Conservation (phyloP, 2,113 vertebrate species). For the Rhinoderma darwinii region DNA sequence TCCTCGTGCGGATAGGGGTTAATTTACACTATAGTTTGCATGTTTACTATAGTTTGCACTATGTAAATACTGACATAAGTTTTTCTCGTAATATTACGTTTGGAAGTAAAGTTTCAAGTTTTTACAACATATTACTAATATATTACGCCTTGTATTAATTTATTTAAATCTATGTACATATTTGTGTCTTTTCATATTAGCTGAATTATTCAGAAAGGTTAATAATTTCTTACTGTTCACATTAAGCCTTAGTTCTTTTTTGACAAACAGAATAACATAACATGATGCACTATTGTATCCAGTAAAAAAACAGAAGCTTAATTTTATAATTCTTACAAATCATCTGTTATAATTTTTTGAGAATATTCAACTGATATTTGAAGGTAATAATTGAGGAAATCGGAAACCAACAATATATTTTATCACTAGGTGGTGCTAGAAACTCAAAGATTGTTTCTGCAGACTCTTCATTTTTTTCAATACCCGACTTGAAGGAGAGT, state of each 20-base stretch:
- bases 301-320: neutral
- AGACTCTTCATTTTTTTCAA: slow-evolving; percentile 68
- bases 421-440: slow-evolving; percentile 74
- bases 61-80: too few relatives aligned
- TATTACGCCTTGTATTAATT: too few relatives aligned
- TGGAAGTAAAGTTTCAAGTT: too few relatives aligned
- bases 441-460: slow-evolving; percentile 72
- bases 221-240: neutral
- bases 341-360: neutral
- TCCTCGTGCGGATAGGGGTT: too few relatives aligned
- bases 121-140: too few relatives aligned
- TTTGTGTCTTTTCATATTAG: too few relatives aligned
- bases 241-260: neutral
- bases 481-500: slow-evolving; percentile 74
- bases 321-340: neutral
- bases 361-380: neutral
- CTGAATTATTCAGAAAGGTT: neutral
- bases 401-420: neutral
- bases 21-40: too few relatives aligned
- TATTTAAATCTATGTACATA: too few relatives aligned
- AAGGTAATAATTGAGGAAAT: neutral
- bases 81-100: too few relatives aligned
- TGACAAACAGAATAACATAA: neutral
- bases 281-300: too few relatives aligned
- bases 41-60: too few relatives aligned